phyloP scores from a whole-genome alignment of 1,140 invertebrate genomes.

The Sarcophaga bullata region DNA sequence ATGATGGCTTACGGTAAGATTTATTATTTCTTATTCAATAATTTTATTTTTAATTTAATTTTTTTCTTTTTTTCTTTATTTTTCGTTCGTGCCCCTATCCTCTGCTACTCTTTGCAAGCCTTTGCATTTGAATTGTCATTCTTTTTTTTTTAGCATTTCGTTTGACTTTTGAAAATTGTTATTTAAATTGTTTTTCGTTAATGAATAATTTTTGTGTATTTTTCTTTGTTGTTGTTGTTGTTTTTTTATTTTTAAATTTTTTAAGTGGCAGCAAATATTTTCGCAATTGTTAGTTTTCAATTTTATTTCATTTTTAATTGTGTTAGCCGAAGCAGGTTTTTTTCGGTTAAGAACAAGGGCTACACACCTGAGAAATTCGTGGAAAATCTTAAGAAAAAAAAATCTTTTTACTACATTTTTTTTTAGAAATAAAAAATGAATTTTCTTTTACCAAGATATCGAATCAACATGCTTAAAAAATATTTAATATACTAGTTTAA shows the following conservation, averaged over 20 bases:
- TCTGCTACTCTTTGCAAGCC: too few relatives aligned
- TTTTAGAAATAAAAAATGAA: too few relatives aligned
- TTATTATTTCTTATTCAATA: slow-evolving; percentile 44
- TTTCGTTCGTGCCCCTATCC: too few relatives aligned
- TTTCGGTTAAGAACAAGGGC: neutral
- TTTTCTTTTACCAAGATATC: neutral
- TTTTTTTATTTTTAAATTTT: neutral
- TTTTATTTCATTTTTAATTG: slow-evolving; percentile 39
- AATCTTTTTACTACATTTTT: too few relatives aligned
- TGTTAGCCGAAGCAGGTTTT: slow-evolving; percentile 32
- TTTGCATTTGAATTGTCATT: too few relatives aligned
- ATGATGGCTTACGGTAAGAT: slow-evolving; percentile 60
- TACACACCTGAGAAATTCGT: neutral
- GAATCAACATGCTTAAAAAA: neutral
- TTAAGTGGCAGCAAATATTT: slow-evolving; percentile 26
- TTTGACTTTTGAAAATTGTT: slow-evolving; percentile 29
- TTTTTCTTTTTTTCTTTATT: too few relatives aligned
- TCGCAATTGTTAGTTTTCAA: slow-evolving; percentile 29
- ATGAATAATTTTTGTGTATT: slow-evolving; percentile 36
- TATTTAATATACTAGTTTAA: too few relatives aligned
- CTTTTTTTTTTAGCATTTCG: neutral
- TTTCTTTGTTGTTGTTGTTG: neutral
- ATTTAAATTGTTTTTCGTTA: slow-evolving; percentile 22
- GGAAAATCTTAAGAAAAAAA: neutral
- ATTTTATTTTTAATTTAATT: neutral